These are phyloP conservation scores for Neotoxoptera formosana DNA, from an alignment of 1,140 invertebrate genomes.

Conservation along the genomic window DNA sequence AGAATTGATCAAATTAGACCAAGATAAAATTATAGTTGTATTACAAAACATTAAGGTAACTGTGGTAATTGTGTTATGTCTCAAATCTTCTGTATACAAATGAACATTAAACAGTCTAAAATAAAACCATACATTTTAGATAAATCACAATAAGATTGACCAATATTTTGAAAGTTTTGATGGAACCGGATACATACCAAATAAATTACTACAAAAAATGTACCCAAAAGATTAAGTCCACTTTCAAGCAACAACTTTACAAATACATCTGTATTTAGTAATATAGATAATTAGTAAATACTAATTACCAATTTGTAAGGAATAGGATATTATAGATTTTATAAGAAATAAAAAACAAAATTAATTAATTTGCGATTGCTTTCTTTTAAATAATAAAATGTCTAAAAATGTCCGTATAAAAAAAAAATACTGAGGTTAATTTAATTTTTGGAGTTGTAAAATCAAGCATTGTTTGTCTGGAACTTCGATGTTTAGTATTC, in stretches of 20 bases:
- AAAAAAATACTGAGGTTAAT: conserved; percentile 43
- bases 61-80: too few species aligned
- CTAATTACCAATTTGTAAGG: background rate
- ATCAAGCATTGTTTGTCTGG: background rate
- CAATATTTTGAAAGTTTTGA: background rate
- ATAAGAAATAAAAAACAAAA: background rate
- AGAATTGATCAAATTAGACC: background rate
- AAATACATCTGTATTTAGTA: background rate
- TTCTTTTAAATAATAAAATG: conserved; percentile 41
- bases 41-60: background rate
- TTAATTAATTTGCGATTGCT: background rate
- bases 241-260: background rate
- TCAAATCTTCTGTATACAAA: background rate
- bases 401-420: conserved; percentile 48
- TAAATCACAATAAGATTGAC: background rate
- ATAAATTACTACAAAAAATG: background rate
- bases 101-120: background rate
- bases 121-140: background rate
- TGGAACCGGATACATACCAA: background rate
- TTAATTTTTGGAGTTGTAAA: background rate
- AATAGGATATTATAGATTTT: background rate
- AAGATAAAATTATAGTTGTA: background rate
- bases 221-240: conserved; percentile 23
- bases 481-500: conserved; percentile 62
- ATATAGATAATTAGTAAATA: background rate